Evolutionary conservation across 2,113 vertebrate species (phyloP), one percentile per base, ranked within the genome.

Genomic region (Danionella cerebrum): DNA sequence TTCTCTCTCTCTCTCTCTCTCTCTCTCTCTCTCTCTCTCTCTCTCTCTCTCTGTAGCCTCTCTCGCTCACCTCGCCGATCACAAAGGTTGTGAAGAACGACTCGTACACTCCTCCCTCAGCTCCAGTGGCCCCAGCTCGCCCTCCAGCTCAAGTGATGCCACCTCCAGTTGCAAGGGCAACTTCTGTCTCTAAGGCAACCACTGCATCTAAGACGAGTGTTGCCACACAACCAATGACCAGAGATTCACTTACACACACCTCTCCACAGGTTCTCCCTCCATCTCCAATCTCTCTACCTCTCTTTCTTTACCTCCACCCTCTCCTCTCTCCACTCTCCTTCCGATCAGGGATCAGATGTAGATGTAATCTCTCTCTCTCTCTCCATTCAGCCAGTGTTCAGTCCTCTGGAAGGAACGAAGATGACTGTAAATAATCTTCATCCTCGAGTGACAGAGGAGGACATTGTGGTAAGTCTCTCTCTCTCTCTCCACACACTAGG

Each of bases 31-130:
- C 5, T 11, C 33, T 14, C 47, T 66, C 51, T 18, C 0, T 41
- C 59, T 18, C 18, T 0, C 9, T 67, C 50, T 22, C 0, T 38
- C 21, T 69, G 1, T 76, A 97, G 36, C 78, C 87, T 21, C 90
- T 95, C 65, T 91, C 93, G 35, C 69, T 94, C 76, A 90, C 90
- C 13, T 82, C 87, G 42, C 93, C 95, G 0, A 90, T 98, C 73
- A 98, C 96, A 67, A 98, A 98, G 84, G 96, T 98, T 80, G 94
- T 98, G 58, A 93, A 96, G 85, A 98, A 98, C 0, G 96, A 98
- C 71, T 80, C 92, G 0, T 98, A 98, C 81, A 92, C 92, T 39
- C 82, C 90, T 11, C 78, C 90, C 18, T 79, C 89, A 2, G 75
- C 76, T 33, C 80, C 87, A 0, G 79, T 82, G 62, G 78, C 80